These are phyloP conservation scores for Nothura maculosa DNA, from an alignment of 2,797 vertebrate species.

Conservation along the genomic window DNA sequence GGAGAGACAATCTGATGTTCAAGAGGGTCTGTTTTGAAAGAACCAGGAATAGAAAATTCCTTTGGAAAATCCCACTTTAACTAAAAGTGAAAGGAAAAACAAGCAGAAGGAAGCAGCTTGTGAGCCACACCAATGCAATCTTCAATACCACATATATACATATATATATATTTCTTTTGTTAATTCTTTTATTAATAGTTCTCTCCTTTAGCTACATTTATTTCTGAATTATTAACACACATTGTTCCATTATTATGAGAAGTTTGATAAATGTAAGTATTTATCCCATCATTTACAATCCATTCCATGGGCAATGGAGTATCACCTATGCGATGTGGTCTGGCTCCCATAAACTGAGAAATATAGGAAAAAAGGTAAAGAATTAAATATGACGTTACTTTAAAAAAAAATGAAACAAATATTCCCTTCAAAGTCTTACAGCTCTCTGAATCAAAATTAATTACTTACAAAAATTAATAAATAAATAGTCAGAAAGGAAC, in stretches of 20 bases:
- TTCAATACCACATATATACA: neutral
- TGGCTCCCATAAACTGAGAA: neutral
- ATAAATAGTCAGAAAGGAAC: neutral
- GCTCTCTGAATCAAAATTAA: neutral
- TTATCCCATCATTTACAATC: neutral
- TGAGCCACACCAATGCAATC: neutral
- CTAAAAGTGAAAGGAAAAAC: constrained; percentile 41
- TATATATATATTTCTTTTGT: no score
- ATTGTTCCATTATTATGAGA: neutral
- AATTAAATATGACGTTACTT: neutral
- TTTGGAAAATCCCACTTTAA: constrained; percentile 35
- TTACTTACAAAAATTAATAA: neutral
- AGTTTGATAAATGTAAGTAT: neutral
- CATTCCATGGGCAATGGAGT: neutral
- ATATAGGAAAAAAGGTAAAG: neutral
- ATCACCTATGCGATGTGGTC: neutral
- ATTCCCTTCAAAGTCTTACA: neutral
- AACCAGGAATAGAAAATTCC: neutral
- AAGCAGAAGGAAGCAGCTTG: neutral
- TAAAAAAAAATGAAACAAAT: neutral
- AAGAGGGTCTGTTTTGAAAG: neutral
- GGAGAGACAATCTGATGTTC: neutral
- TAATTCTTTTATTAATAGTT: neutral
- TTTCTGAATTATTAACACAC: neutral
- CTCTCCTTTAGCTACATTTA: neutral